A percentile compares a stretch with the other conserved stretches of the same genome.
phyloP scores from a whole-genome alignment of 1,140 invertebrate genomes.

The Metaphire vulgaris region DNA sequence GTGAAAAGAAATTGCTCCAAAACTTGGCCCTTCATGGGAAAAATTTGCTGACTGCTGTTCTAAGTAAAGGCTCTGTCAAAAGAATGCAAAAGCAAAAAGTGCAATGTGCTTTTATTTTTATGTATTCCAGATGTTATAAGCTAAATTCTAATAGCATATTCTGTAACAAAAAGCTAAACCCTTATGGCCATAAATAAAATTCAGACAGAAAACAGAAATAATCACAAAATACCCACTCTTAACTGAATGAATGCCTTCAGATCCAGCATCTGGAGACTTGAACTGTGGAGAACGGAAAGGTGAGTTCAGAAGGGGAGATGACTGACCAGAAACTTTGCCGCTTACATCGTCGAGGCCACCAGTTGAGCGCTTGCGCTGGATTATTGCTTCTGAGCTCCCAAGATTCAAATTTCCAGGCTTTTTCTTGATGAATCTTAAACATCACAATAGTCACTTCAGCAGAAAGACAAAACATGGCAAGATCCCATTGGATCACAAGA shows the following conservation, averaged over 20 bases:
- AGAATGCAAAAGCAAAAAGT: no score
- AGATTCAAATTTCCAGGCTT: slow-evolving; percentile 39
- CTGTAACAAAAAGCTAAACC: no score
- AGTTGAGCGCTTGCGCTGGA: slow-evolving; percentile 62
- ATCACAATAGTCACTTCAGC: background rate
- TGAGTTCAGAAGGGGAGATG: slow-evolving; percentile 57
- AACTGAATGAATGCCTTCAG: slow-evolving; percentile 17
- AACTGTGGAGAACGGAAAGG: slow-evolving; percentile 46
- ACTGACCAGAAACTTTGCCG: slow-evolving; percentile 54
- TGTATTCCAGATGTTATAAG: no score
- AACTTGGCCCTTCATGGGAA: no score
- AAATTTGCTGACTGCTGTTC: no score
- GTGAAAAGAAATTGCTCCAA: no score
- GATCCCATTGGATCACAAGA: background rate
- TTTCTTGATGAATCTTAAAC: slow-evolving; percentile 37
- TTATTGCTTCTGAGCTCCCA: slow-evolving; percentile 41
- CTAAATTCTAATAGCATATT: no score
- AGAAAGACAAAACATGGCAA: background rate
- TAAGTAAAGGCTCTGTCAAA: no score
- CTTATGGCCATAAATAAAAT: no score
- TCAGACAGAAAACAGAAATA: no score
- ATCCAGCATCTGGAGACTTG: slow-evolving; percentile 1
- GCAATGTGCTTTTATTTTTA: no score
- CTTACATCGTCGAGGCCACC: slow-evolving; percentile 48
- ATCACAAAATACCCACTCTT: no score